Evolutionary conservation across 2,113 vertebrate genomes (phyloP).

Genomic region (Polyodon spathula): DNA sequence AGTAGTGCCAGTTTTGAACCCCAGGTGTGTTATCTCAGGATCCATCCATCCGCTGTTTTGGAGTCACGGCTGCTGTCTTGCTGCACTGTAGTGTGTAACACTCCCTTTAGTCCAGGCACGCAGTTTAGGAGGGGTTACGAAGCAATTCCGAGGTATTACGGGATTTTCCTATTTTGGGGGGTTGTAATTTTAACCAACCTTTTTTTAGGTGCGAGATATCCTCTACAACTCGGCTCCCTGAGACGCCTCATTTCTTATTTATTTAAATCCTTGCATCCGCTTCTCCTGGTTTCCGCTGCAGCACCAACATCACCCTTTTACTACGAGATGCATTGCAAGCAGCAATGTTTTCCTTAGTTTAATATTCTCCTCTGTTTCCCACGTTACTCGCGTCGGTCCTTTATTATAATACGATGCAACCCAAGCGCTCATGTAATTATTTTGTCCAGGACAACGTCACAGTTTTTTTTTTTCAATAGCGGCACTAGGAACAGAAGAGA

Average conservation of each 20-base stretch:
- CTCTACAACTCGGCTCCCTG: background rate
- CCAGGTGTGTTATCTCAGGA: too few relatives aligned
- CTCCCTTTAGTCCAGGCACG: too few relatives aligned
- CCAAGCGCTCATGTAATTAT: background rate
- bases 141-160: background rate
- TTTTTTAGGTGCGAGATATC: background rate
- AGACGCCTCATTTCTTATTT: background rate
- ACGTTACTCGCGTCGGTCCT: background rate
- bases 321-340: background rate
- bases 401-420: background rate
- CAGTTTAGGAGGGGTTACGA: background rate
- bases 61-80: too few relatives aligned
- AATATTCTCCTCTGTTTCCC: background rate
- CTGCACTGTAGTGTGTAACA: too few relatives aligned
- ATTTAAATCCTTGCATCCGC: background rate
- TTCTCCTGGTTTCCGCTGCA: background rate
- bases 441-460: too few relatives aligned
- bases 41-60: too few relatives aligned
- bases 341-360: background rate
- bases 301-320: background rate
- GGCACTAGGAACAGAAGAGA: too few relatives aligned
- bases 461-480: too few relatives aligned
- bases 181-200: background rate
- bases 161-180: background rate
- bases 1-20: too few relatives aligned